Evolutionary conservation across 2,888 invertebrate genomes (phyloP).

Genomic region (Helicoverpa assulta): DNA sequence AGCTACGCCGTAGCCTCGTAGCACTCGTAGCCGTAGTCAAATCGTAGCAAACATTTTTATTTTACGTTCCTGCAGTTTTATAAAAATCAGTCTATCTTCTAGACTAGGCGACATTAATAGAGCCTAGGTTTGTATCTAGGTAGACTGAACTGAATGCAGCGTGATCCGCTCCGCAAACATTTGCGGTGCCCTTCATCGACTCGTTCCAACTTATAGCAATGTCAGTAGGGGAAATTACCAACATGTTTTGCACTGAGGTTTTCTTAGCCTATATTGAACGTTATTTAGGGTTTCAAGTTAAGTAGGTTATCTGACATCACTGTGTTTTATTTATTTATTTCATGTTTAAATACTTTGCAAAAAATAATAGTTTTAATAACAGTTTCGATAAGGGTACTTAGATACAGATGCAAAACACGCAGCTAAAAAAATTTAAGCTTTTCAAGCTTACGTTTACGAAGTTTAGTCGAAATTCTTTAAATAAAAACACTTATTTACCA

Average conservation of each 20-base stretch:
- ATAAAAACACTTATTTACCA: no score
- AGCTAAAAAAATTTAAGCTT: no score
- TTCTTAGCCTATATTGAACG: not conserved
- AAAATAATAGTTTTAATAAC: no score
- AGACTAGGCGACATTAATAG: not conserved
- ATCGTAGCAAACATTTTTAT: not conserved
- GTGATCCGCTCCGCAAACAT: conserved; percentile 67
- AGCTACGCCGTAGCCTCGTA: conserved; percentile 40
- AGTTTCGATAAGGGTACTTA: no score
- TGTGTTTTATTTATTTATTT: not conserved
- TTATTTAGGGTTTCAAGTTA: not conserved
- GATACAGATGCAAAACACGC: no score
- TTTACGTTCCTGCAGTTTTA: not conserved
- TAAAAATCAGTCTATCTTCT: not conserved
- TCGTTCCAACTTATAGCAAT: conserved; percentile 42
- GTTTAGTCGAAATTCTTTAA: no score
- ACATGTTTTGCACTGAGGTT: conserved; percentile 42
- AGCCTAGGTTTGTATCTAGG: conserved; percentile 12
- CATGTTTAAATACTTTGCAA: no score
- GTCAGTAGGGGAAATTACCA: conserved; percentile 34
- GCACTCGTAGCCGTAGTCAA: conserved; percentile 12
- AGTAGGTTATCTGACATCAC: not conserved
- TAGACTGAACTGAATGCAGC: conserved; percentile 33
- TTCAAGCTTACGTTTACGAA: no score
- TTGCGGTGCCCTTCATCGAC: conserved; percentile 66